A percentile compares a stretch with the other conserved stretches of the same genome.
phyloP scores from a whole-genome alignment of 2,797 vertebrate genomes.

The Cetoscarus ocellatus region DNA sequence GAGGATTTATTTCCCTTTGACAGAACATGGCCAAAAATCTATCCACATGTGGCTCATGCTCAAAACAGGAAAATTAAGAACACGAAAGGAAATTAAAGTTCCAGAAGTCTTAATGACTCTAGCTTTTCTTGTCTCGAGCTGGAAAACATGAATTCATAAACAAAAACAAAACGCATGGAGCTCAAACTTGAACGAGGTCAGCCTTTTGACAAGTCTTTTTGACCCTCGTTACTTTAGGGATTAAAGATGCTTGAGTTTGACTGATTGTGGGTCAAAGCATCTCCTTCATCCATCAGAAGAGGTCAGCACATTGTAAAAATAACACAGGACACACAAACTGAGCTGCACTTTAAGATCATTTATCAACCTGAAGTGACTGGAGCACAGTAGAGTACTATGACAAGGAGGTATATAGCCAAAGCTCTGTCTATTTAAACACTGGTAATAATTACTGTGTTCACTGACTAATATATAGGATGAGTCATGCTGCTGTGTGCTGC shows the following conservation, averaged over 20 bases:
- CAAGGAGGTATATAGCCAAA: slow-evolving; percentile 4
- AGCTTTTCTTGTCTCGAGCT: slow-evolving; percentile 35
- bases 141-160: slow-evolving; percentile 43
- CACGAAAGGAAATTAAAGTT: slow-evolving; percentile 3
- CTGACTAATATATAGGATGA: slow-evolving; percentile 11
- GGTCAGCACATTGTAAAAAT: too few species aligned
- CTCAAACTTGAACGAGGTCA: neutral
- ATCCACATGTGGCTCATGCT: slow-evolving; percentile 20
- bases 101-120: slow-evolving; percentile 16
- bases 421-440: neutral
- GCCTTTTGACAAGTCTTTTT: too few species aligned
- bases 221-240: too few species aligned
- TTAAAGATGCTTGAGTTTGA: too few species aligned
- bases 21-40: neutral
- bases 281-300: too few species aligned
- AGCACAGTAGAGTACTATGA: neutral
- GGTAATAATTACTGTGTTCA: slow-evolving; percentile 6
- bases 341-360: too few species aligned
- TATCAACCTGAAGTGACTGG: neutral
- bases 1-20: slow-evolving; percentile 21
- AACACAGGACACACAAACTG: too few species aligned
- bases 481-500: slow-evolving; percentile 11
- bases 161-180: slow-evolving; percentile 36
- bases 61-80: slow-evolving; percentile 6
- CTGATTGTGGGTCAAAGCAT: too few species aligned